Percentiles rank a stretch among this genome's conserved stretches.
Conservation (phyloP, 2,797 vertebrate species). For the Premnoplex brunnescens region DNA sequence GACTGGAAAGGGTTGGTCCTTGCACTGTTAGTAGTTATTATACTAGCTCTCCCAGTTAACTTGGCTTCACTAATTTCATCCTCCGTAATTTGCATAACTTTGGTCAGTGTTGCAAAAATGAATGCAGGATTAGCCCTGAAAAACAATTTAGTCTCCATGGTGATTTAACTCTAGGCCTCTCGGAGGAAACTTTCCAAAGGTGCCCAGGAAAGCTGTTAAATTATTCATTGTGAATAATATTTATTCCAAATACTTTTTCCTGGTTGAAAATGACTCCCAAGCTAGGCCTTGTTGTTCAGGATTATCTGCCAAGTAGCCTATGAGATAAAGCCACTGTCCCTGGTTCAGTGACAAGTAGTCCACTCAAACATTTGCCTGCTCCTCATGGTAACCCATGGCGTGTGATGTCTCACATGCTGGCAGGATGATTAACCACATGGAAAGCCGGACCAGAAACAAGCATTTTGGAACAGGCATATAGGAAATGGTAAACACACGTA, state of each 20-base stretch:
- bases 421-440: neutral
- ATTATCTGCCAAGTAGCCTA: neutral
- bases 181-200: conserved; percentile 26
- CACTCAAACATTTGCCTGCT: neutral
- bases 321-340: neutral
- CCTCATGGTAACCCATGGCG: neutral
- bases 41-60: neutral
- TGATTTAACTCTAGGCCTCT: conserved; percentile 13
- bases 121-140: conserved; percentile 2
- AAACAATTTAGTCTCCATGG: neutral
- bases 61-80: neutral
- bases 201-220: conserved; percentile 34
- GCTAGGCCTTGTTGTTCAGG: neutral
- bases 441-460: neutral
- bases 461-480: neutral
- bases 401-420: neutral
- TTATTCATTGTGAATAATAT: conserved; percentile 32
- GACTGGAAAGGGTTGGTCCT: neutral
- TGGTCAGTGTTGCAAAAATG: neutral
- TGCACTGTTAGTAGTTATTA: neutral
- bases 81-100: neutral
- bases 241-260: conserved; percentile 24
- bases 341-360: neutral
- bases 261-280: neutral
- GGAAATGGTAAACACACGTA: neutral